Conservation (phyloP, 1,140 invertebrate genomes). For the Brachionus sp. region DNA sequence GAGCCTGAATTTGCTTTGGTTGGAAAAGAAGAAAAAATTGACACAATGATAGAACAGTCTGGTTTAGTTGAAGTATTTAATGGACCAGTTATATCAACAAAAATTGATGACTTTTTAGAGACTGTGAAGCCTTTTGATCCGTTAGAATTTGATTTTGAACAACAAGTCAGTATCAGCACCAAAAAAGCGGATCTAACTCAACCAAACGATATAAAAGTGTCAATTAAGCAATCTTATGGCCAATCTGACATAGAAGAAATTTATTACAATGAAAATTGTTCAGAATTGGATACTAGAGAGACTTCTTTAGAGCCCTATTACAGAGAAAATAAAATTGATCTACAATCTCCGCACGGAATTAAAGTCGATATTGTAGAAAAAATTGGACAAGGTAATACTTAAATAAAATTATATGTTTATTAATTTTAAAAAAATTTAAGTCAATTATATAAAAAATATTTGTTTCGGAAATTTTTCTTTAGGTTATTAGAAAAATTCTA, state of each 20-base stretch:
- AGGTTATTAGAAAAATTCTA: neutral
- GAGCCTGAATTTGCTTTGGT: neutral
- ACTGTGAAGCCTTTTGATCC: neutral
- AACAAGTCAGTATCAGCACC: neutral
- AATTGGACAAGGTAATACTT: neutral
- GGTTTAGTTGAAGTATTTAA: neutral
- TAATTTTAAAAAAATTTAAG: neutral
- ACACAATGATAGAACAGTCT: neutral
- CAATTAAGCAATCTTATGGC: neutral
- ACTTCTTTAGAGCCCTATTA: neutral
- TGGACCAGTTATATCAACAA: neutral
- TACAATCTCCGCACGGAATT: neutral
- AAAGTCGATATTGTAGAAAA: neutral
- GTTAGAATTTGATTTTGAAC: constrained; percentile 14
- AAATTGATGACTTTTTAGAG: constrained; percentile 6
- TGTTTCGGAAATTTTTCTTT: neutral
- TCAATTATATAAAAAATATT: neutral
- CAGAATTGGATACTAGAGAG: neutral
- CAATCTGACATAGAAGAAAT: neutral
- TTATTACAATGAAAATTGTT: neutral
- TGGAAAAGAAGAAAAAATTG: neutral
- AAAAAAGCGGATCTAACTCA: neutral
- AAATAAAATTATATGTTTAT: neutral
- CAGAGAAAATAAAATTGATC: neutral
- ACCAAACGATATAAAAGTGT: neutral